phyloP scores from a whole-genome alignment of 2,888 invertebrate species.

The Cerastis rubricosa region DNA sequence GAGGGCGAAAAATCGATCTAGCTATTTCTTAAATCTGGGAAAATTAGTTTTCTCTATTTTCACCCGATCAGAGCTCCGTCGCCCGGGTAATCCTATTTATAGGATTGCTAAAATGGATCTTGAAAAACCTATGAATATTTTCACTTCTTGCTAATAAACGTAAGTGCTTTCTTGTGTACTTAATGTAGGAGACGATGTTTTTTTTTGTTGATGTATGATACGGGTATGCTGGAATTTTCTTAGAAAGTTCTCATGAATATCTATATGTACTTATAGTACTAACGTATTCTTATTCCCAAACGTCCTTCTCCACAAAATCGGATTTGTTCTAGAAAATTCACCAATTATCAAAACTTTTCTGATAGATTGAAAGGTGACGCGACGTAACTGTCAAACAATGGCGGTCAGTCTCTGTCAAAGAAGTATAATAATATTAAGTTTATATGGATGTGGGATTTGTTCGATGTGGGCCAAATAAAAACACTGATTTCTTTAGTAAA shows the following conservation, averaged over 20 bases:
- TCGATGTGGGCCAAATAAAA: too few species aligned
- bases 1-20: too few species aligned
- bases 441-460: too few species aligned
- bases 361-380: background rate
- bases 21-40: too few species aligned
- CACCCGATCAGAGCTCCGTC: too few species aligned
- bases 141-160: background rate
- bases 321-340: background rate
- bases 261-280: too few species aligned
- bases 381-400: constrained; percentile 9
- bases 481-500: too few species aligned
- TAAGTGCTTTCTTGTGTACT: background rate
- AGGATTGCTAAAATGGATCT: background rate
- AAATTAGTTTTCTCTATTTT: too few species aligned
- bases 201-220: too few species aligned
- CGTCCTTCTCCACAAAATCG: background rate
- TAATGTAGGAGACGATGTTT: background rate
- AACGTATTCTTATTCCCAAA: background rate
- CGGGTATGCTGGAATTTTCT: too few species aligned
- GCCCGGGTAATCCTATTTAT: too few species aligned
- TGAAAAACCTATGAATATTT: background rate
- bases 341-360: constrained; percentile 13
- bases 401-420: background rate
- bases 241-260: too few species aligned
- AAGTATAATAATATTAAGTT: background rate